Conservation (phyloP, 2,888 invertebrate genomes). For the Pandemis corylana region DNA sequence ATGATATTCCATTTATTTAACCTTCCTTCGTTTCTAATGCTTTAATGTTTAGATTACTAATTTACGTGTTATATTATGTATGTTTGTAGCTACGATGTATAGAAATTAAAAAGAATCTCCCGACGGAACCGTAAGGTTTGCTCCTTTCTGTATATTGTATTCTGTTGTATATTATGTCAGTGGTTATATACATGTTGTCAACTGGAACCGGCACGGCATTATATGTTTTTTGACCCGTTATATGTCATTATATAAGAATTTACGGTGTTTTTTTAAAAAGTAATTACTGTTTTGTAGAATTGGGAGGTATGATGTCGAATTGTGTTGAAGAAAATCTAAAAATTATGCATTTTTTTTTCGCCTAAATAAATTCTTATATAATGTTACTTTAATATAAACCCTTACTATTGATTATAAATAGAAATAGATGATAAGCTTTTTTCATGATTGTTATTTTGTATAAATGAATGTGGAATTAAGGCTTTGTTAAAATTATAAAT, state of each 20-base stretch:
- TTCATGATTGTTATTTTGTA: neutral
- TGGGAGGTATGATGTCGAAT: neutral
- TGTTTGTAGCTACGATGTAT: constrained; percentile 44
- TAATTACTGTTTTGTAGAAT: neutral
- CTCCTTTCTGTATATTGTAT: constrained; percentile 47
- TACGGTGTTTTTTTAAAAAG: neutral
- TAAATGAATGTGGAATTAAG: neutral
- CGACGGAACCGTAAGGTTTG: constrained; percentile 17
- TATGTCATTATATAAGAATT: constrained; percentile 36
- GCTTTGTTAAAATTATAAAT: neutral
- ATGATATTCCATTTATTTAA: constrained; percentile 37
- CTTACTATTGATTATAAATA: constrained; percentile 18
- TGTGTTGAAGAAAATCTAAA: neutral
- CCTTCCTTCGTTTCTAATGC: constrained; percentile 28
- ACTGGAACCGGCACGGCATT: neutral
- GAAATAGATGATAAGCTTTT: neutral
- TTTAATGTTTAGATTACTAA: constrained; percentile 32
- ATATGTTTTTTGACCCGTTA: constrained; percentile 12
- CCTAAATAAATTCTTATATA: constrained; percentile 28
- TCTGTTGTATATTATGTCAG: constrained; percentile 41
- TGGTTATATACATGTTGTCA: constrained; percentile 14
- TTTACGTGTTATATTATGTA: constrained; percentile 42
- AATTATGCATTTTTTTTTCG: neutral
- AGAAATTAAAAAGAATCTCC: constrained; percentile 42
- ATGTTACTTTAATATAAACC: constrained; percentile 16